Percentiles rank a stretch among this genome's conserved stretches.
phyloP scores from a whole-genome alignment of 2,113 vertebrate genomes.

The Bos javanicus region DNA sequence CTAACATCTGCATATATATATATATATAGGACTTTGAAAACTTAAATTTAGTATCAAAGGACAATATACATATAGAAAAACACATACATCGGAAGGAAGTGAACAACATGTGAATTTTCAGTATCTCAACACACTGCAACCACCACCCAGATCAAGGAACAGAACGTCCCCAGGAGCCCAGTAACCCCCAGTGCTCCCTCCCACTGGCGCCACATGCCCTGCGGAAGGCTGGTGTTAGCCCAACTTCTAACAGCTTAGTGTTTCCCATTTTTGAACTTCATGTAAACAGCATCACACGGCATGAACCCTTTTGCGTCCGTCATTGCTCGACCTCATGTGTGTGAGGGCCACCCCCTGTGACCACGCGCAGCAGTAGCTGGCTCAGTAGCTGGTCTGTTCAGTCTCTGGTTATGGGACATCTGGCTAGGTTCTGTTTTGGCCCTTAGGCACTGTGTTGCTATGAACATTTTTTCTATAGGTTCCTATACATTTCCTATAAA shows the following conservation, averaged over 20 bases:
- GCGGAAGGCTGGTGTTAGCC: background rate
- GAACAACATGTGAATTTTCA: background rate
- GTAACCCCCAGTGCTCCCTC: background rate
- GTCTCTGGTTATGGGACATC: background rate
- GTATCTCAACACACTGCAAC: background rate
- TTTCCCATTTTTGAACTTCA: background rate
- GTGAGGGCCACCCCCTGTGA: background rate
- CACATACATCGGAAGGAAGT: background rate
- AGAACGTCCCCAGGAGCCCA: background rate
- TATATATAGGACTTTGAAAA: background rate
- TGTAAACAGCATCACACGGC: background rate
- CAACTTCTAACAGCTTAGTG: background rate
- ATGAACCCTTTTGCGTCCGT: background rate
- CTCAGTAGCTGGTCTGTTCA: background rate
- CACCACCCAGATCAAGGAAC: background rate
- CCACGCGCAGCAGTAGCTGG: accelerated
- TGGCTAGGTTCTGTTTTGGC: background rate
- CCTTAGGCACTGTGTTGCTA: background rate
- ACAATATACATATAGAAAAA: background rate
- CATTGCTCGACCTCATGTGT: background rate
- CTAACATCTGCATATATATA: background rate
- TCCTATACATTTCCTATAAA: background rate
- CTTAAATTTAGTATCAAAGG: background rate
- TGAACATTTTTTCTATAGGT: background rate
- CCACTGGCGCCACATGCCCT: accelerated